A percentile compares a stretch with the other conserved stretches of the same genome.
These are phyloP conservation scores for Tachystola acroxantha DNA, from an alignment of 2,888 invertebrate genomes.

Conservation along the genomic window DNA sequence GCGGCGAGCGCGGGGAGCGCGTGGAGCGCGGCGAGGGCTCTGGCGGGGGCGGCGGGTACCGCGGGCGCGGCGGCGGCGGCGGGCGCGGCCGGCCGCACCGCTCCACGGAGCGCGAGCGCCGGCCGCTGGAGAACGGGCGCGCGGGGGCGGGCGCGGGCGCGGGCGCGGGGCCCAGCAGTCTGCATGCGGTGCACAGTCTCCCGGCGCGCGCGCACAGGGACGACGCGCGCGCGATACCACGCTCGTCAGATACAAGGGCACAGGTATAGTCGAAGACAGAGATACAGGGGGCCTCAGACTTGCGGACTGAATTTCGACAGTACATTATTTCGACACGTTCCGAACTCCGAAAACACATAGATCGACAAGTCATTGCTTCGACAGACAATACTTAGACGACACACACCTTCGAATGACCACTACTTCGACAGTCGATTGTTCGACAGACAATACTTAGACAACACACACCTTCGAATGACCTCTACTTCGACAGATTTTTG, in stretches of 20 bases:
- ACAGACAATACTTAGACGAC: no score
- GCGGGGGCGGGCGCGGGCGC: slow-evolving; percentile 33
- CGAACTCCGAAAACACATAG: no score
- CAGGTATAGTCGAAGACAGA: no score
- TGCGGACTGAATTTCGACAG: no score
- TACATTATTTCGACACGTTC: no score
- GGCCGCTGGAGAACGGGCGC: slow-evolving; percentile 61
- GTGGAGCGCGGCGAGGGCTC: slow-evolving; percentile 20
- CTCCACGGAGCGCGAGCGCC: slow-evolving; percentile 12
- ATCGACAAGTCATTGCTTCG: no score
- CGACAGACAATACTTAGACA: no score
- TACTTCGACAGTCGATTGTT: no score
- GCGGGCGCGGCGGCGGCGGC: slow-evolving; percentile 9
- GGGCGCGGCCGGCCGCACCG: slow-evolving; percentile 28
- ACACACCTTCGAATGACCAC: no score
- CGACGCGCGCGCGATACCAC: slow-evolving; percentile 18
- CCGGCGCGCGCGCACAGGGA: slow-evolving; percentile 12
- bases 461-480: no score
- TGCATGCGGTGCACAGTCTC: neutral
- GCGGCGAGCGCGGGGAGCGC: slow-evolving; percentile 35
- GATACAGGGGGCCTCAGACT: no score
- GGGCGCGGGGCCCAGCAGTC: slow-evolving; percentile 5
- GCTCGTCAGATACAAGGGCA: slow-evolving; percentile 9
- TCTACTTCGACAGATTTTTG: no score
- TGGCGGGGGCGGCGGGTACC: slow-evolving; percentile 10